Percentiles rank a stretch among this genome's conserved stretches.
phyloP scores from a whole-genome alignment of 2,888 invertebrate genomes.

The Andricus quercusramuli region DNA sequence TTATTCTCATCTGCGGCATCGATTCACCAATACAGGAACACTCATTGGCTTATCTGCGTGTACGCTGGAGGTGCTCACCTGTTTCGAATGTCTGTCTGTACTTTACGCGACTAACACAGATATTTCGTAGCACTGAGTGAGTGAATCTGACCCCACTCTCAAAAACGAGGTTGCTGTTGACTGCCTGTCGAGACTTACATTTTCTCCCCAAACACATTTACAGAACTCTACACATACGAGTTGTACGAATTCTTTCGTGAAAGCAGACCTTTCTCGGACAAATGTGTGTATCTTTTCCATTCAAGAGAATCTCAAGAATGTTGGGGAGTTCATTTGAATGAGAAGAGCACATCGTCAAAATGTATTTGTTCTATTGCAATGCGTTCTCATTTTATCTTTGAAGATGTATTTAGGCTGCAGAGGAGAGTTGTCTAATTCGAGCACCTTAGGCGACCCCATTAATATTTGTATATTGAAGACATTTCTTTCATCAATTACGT shows the following conservation, averaged over 20 bases:
- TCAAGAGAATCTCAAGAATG: constrained; percentile 18
- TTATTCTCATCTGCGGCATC: constrained; percentile 56
- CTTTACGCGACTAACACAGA: constrained; percentile 22
- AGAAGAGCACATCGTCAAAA: too few species aligned
- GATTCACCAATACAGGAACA: constrained; percentile 48
- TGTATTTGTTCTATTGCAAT: too few species aligned
- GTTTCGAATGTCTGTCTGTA: constrained; percentile 11
- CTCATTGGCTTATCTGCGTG: constrained; percentile 46
- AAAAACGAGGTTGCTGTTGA: constrained; percentile 61
- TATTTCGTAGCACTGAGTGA: not conserved
- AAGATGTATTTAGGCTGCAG: too few species aligned
- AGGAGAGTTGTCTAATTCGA: too few species aligned
- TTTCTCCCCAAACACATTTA: constrained; percentile 2
- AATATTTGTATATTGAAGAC: too few species aligned
- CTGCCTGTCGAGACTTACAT: constrained; percentile 53
- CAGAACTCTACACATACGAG: constrained; percentile 6
- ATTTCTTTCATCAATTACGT: too few species aligned
- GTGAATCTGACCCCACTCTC: constrained; percentile 41
- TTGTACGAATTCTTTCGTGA: constrained; percentile 55
- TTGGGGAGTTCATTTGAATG: not conserved
- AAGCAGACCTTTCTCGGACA: constrained; percentile 52
- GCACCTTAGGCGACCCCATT: too few species aligned
- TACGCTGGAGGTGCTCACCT: not conserved
- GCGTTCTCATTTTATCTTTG: too few species aligned
- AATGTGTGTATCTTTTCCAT: constrained; percentile 22